Conservation (phyloP, 2,888 invertebrate species). For the Mycalesis mineus region DNA sequence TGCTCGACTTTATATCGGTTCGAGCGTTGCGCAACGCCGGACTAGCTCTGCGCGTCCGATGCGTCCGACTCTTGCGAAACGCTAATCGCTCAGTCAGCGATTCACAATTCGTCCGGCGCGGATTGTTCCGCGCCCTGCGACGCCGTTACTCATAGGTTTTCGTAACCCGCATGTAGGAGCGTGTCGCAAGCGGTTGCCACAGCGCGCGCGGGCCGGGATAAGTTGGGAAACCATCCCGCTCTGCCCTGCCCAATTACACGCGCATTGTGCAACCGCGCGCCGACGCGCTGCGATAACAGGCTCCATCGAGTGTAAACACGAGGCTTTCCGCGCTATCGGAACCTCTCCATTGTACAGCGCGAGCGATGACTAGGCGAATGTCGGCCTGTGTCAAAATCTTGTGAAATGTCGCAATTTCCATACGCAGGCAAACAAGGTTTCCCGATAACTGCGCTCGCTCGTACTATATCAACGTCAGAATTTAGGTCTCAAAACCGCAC, state of each 20-base stretch:
- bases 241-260: slow-evolving; percentile 69
- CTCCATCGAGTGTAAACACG: slow-evolving; percentile 4
- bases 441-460: slow-evolving; percentile 19
- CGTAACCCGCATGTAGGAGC: slow-evolving; percentile 75
- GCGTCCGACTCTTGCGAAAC: slow-evolving; percentile 59
- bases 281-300: slow-evolving; percentile 42
- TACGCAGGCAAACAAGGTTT: slow-evolving; percentile 15
- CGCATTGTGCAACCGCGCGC: slow-evolving; percentile 53
- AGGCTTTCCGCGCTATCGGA: slow-evolving; percentile 31
- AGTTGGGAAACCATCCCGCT: slow-evolving; percentile 77
- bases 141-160: slow-evolving; percentile 71
- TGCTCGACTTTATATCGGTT: slow-evolving; percentile 67
- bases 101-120: slow-evolving; percentile 47
- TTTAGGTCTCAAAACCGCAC: slow-evolving; percentile 71
- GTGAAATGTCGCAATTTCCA: slow-evolving; percentile 26
- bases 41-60: slow-evolving; percentile 54
- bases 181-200: slow-evolving; percentile 72
- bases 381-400: slow-evolving; percentile 24
- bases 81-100: slow-evolving; percentile 49
- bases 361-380: slow-evolving; percentile 6
- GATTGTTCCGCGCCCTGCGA: slow-evolving; percentile 52
- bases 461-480: slow-evolving; percentile 39
- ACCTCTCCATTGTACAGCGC: slow-evolving; percentile 16
- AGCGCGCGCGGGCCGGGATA: slow-evolving; percentile 67
- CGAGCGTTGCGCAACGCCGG: slow-evolving; percentile 66